Conservation (phyloP, 2,113 vertebrate species). For the Chionomys nivalis region DNA sequence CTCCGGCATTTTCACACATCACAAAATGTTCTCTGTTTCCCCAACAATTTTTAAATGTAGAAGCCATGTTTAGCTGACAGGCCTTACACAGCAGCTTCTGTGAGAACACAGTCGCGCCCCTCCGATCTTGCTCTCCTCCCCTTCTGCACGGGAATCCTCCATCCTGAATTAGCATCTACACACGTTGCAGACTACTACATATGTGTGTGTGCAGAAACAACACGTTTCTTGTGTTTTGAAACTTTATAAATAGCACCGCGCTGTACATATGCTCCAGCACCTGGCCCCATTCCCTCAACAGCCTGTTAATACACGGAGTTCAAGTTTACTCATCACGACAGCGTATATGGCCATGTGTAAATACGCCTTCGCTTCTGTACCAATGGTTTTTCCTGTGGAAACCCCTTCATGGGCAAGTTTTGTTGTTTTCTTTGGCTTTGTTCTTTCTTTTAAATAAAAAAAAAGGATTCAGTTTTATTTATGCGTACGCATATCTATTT, state of each 20-base stretch:
- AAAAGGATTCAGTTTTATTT: neutral
- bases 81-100: neutral
- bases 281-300: constrained; percentile 24
- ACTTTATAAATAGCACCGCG: constrained; percentile 63
- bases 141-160: neutral
- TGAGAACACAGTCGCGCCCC: neutral
- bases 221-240: constrained; percentile 66
- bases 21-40: neutral
- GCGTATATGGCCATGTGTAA: neutral
- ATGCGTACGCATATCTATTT: neutral
- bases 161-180: neutral
- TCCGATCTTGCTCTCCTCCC: neutral
- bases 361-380: neutral
- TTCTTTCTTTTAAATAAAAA: neutral
- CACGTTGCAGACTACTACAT: neutral
- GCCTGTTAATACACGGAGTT: constrained; percentile 21
- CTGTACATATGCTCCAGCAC: constrained; percentile 61
- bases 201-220: constrained; percentile 51
- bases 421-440: neutral
- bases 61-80: neutral
- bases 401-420: neutral
- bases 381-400: neutral
- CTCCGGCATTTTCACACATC: neutral
- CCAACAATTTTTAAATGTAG: neutral
- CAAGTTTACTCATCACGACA: neutral